A percentile compares a stretch with the other conserved stretches of the same genome.
These are phyloP conservation scores for Tretioscincus oriximinensis DNA, from an alignment of 2,113 vertebrate species.

Conservation along the genomic window DNA sequence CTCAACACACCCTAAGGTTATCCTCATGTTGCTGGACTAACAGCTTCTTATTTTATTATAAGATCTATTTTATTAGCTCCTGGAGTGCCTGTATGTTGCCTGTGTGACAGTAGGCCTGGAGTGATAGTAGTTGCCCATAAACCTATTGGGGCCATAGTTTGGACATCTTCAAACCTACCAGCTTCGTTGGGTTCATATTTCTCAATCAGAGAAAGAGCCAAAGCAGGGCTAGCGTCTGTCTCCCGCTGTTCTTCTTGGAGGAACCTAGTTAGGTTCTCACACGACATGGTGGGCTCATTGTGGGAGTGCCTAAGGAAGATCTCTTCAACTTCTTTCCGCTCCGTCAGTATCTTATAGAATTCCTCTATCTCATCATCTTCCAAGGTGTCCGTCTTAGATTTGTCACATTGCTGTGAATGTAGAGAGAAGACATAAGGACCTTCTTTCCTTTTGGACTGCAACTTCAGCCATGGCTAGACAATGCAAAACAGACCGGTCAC, in stretches of 20 bases:
- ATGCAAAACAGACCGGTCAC: constrained; percentile 59
- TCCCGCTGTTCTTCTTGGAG: constrained; percentile 81
- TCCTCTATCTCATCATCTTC: constrained; percentile 90
- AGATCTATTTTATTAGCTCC: too few species aligned
- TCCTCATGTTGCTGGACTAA: too few species aligned
- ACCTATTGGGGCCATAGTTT: too few species aligned
- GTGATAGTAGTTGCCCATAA: too few species aligned
- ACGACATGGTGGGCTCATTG: constrained; percentile 74
- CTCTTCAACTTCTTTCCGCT: constrained; percentile 82
- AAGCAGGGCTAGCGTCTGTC: constrained; percentile 67
- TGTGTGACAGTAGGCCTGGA: too few species aligned
- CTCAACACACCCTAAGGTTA: too few species aligned
- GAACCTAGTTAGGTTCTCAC: constrained; percentile 78
- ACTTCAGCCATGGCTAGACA: constrained; percentile 69
- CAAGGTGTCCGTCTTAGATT: constrained; percentile 83
- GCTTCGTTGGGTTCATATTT: constrained; percentile 82
- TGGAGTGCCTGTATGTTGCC: too few species aligned
- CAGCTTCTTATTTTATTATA: too few species aligned
- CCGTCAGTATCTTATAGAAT: constrained; percentile 89
- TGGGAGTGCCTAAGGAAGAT: constrained; percentile 76
- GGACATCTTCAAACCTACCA: constrained; percentile 69
- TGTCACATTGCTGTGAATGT: constrained; percentile 86
- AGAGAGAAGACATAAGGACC: constrained; percentile 69
- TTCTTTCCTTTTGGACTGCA: constrained; percentile 64
- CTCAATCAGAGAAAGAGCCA: constrained; percentile 83